Percentiles rank a stretch among this genome's conserved stretches.
These are phyloP conservation scores for Sclerodermus sp. DNA, from an alignment of 2,888 invertebrate genomes.

Conservation along the genomic window DNA sequence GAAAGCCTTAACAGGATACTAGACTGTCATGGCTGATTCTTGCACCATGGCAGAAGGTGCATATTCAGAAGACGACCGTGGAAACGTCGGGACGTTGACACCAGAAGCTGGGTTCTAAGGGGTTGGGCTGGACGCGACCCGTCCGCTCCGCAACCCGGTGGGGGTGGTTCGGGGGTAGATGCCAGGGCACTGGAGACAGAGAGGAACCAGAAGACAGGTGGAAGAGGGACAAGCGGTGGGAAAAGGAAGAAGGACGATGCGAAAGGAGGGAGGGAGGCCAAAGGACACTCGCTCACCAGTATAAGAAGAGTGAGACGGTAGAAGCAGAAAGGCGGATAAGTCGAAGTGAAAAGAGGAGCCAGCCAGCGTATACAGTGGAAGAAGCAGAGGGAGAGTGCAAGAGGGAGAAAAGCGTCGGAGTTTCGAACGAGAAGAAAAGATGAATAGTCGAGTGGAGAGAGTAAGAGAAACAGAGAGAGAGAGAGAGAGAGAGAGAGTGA, in stretches of 20 bases:
- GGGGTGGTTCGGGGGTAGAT: constrained; percentile 15
- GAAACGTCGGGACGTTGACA: constrained; percentile 48
- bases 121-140: constrained; percentile 34
- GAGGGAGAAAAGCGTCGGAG: constrained; percentile 7
- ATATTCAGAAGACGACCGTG: constrained; percentile 15
- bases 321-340: no score
- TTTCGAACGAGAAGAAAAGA: constrained; percentile 6
- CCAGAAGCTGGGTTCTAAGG: constrained; percentile 36
- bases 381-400: constrained; percentile 1
- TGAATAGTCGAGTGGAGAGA: not conserved
- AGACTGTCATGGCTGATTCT: not conserved
- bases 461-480: not conserved
- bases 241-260: constrained; percentile 6
- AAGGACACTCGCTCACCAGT: no score
- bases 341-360: not conserved
- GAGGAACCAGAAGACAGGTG: constrained; percentile 4
- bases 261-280: no score
- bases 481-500: constrained; percentile 9
- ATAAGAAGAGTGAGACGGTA: no score
- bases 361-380: no score
- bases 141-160: constrained; percentile 29
- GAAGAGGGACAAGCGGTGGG: constrained; percentile 2
- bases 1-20: no score
- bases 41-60: constrained; percentile 7
- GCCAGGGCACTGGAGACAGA: constrained; percentile 14